These are phyloP conservation scores for Heteromyza rotundicornis DNA, from an alignment of 2,888 invertebrate species.

Conservation along the genomic window DNA sequence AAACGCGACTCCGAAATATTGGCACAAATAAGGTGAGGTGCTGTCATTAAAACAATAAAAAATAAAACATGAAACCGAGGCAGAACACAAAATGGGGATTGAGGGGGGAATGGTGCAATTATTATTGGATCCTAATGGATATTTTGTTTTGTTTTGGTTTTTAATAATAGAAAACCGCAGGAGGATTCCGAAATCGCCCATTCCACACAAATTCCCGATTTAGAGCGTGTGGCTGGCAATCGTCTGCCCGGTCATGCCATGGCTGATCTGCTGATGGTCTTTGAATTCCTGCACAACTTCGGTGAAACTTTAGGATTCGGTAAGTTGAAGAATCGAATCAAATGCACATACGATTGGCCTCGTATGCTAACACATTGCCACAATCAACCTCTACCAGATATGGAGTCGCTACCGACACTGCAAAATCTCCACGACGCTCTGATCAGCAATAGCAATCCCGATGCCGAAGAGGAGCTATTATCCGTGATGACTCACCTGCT, in stretches of 20 bases:
- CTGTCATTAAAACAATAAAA: constrained; percentile 15
- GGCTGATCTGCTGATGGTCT: constrained; percentile 92
- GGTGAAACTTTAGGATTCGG: constrained; percentile 93
- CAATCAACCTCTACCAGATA: too few species aligned
- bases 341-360: background rate
- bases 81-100: background rate
- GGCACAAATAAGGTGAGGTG: constrained; percentile 67
- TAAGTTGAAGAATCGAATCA: constrained; percentile 62
- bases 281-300: constrained; percentile 96
- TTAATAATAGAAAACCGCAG: constrained; percentile 75
- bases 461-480: constrained; percentile 83
- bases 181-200: constrained; percentile 89
- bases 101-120: too few species aligned
- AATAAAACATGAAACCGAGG: background rate
- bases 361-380: too few species aligned
- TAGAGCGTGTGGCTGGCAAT: constrained; percentile 80
- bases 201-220: constrained; percentile 73
- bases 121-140: background rate
- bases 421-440: constrained; percentile 87
- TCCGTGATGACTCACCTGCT: constrained; percentile 88
- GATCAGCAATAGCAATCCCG: constrained; percentile 75
- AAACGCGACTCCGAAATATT: constrained; percentile 74
- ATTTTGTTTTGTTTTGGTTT: constrained; percentile 7
- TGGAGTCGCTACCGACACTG: constrained; percentile 85
- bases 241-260: constrained; percentile 87